These are phyloP conservation scores for Nycteola revayana DNA, from an alignment of 2,888 invertebrate species.

Conservation along the genomic window DNA sequence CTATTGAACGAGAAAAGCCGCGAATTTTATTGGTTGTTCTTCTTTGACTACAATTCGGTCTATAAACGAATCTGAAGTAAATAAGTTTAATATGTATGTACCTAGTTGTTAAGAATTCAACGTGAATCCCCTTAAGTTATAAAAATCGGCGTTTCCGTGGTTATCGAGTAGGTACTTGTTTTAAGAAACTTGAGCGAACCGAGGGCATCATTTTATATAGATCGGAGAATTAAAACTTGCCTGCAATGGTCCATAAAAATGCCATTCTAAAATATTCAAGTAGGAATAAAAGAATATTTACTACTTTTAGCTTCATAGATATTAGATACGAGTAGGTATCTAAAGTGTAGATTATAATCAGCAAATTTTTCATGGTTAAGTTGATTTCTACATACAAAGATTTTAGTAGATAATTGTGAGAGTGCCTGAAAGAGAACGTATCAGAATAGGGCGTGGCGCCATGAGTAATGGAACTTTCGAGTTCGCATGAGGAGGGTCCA, in stretches of 20 bases:
- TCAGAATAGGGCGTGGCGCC: conserved; percentile 70
- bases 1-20: neutral
- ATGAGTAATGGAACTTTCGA: conserved; percentile 78
- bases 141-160: conserved; percentile 36
- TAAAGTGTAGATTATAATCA: too few species aligned
- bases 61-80: conserved; percentile 23
- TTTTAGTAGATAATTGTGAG: conserved; percentile 42
- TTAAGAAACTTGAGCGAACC: conserved; percentile 23
- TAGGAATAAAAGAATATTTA: too few species aligned
- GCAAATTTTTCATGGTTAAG: too few species aligned
- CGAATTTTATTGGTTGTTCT: neutral
- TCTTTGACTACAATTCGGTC: conserved; percentile 20
- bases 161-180: conserved; percentile 37
- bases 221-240: conserved; percentile 24
- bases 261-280: neutral
- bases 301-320: too few species aligned
- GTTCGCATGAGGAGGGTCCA: conserved; percentile 78
- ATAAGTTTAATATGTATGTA: conserved; percentile 25
- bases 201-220: conserved; percentile 24
- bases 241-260: conserved; percentile 19
- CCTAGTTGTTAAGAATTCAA: conserved; percentile 37
- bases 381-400: conserved; percentile 20
- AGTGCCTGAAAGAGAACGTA: conserved; percentile 56
- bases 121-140: conserved; percentile 39
- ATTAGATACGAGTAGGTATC: too few species aligned